Conservation (phyloP, 2,797 vertebrate species). For the Typhlichthys subterraneus region DNA sequence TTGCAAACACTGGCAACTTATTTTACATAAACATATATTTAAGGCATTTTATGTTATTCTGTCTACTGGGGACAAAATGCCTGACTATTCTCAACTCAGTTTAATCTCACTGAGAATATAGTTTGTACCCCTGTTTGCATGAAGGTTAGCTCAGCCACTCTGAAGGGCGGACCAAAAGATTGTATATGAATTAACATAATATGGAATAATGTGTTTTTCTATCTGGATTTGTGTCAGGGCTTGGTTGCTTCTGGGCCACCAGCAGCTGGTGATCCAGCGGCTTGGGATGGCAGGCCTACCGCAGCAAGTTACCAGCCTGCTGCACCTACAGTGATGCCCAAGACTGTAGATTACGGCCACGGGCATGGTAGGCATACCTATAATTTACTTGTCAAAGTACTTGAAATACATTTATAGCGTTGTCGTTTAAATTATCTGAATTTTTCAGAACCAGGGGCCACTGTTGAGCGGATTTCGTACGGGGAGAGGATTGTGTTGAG, state of each 20-base stretch:
- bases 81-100: too few species aligned
- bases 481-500: slow-evolving; percentile 93
- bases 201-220: too few species aligned
- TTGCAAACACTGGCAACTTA: neutral
- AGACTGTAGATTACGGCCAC: slow-evolving; percentile 95
- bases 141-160: too few species aligned
- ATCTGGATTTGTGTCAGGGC: slow-evolving; percentile 51
- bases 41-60: neutral
- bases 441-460: slow-evolving; percentile 84
- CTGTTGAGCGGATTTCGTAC: slow-evolving; percentile 93
- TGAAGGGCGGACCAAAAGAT: too few species aligned
- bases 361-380: slow-evolving; percentile 80
- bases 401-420: neutral
- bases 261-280: slow-evolving; percentile 16
- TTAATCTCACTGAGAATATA: too few species aligned
- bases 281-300: slow-evolving; percentile 79
- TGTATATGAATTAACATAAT: neutral
- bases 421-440: slow-evolving; percentile 16
- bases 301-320: slow-evolving; percentile 62
- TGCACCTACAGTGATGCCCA: slow-evolving; percentile 83
- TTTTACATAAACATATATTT: neutral
- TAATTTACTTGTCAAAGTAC: neutral
- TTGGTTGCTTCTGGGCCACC: slow-evolving; percentile 59
- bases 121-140: too few species aligned
- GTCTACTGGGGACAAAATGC: neutral